Evolutionary conservation across 2,888 invertebrate species (phyloP).

Genomic region (Dexiosoma caninum): DNA sequence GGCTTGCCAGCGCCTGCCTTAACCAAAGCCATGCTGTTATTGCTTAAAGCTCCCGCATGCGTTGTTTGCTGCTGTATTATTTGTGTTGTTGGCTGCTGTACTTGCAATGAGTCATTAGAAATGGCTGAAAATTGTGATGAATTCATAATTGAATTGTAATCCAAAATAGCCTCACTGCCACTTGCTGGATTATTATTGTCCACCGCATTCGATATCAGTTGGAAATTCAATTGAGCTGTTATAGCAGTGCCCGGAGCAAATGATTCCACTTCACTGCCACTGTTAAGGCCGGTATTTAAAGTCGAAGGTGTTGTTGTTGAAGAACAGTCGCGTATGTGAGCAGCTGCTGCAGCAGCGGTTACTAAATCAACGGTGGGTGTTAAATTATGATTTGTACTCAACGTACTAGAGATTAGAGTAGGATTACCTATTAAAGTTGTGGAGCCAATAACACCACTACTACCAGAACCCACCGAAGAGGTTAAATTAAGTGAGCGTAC

Average conservation of each 20-base stretch:
- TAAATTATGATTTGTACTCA: slow-evolving; percentile 64
- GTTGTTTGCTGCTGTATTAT: slow-evolving; percentile 20
- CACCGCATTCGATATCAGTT: slow-evolving; percentile 68
- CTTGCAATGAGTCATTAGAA: slow-evolving; percentile 74
- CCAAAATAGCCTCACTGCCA: slow-evolving; percentile 67
- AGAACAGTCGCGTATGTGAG: slow-evolving; percentile 37
- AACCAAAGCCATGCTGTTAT: slow-evolving; percentile 68
- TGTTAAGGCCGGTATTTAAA: slow-evolving; percentile 29
- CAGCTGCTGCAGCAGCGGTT: slow-evolving; percentile 37
- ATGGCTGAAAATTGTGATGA: slow-evolving; percentile 78
- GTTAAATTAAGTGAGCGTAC: slow-evolving; percentile 67
- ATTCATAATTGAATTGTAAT: slow-evolving; percentile 77
- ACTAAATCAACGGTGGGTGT: slow-evolving; percentile 61
- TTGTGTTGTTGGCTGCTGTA: slow-evolving; percentile 11
- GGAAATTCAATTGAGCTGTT: slow-evolving; percentile 74
- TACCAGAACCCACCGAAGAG: slow-evolving; percentile 61
- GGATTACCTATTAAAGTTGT: slow-evolving; percentile 69
- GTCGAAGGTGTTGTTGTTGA: slow-evolving; percentile 35
- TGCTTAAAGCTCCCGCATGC: slow-evolving; percentile 52
- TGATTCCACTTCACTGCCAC: slow-evolving; percentile 67
- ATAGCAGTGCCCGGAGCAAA: slow-evolving; percentile 66
- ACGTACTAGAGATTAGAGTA: slow-evolving; percentile 70
- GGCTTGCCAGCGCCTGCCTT: slow-evolving; percentile 67
- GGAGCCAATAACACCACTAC: slow-evolving; percentile 29
- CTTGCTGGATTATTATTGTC: slow-evolving; percentile 32